phyloP scores from a whole-genome alignment of 2,888 invertebrate genomes.

The Acleris emargana region DNA sequence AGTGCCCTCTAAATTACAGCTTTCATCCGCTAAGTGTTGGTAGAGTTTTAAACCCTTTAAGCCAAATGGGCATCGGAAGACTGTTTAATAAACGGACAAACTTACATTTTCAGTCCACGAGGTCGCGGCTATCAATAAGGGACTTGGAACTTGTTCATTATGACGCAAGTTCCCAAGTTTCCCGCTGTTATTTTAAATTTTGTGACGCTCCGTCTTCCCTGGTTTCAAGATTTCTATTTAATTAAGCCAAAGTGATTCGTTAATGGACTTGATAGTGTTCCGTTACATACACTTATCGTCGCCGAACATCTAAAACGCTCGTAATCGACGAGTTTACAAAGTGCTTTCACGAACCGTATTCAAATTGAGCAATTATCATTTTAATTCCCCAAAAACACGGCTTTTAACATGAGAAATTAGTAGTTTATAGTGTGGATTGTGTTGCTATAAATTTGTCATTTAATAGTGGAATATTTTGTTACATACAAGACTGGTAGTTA shows the following conservation, averaged over 20 bases:
- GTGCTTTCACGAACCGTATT: conserved; percentile 52
- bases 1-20: conserved; percentile 31
- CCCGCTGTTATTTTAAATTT: conserved; percentile 9
- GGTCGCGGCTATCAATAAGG: conserved; percentile 6
- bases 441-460: conserved; percentile 25
- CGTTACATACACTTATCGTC: conserved; percentile 53
- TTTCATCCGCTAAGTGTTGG: conserved; percentile 32
- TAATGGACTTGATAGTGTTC: conserved; percentile 58
- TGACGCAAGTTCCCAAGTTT: neutral
- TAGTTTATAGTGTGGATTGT: conserved; percentile 10
- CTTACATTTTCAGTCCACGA: conserved; percentile 1
- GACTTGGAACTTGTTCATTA: neutral
- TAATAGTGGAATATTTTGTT: neutral
- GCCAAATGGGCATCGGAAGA: conserved; percentile 46
- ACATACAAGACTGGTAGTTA: too few species aligned
- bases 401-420: conserved; percentile 42
- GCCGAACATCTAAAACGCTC: conserved; percentile 54
- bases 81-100: conserved; percentile 45
- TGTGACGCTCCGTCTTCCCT: conserved; percentile 45
- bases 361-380: conserved; percentile 57
- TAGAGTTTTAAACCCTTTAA: conserved; percentile 35
- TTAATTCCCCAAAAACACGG: conserved; percentile 43
- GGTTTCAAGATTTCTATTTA: conserved; percentile 55
- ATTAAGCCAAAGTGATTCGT: conserved; percentile 61
- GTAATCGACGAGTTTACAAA: conserved; percentile 56